Evolutionary conservation across 64 coral and sea anemone species (phyloP), one percentile per base, ranked within the genome.

Genomic region (Exaiptasia diaphana): DNA sequence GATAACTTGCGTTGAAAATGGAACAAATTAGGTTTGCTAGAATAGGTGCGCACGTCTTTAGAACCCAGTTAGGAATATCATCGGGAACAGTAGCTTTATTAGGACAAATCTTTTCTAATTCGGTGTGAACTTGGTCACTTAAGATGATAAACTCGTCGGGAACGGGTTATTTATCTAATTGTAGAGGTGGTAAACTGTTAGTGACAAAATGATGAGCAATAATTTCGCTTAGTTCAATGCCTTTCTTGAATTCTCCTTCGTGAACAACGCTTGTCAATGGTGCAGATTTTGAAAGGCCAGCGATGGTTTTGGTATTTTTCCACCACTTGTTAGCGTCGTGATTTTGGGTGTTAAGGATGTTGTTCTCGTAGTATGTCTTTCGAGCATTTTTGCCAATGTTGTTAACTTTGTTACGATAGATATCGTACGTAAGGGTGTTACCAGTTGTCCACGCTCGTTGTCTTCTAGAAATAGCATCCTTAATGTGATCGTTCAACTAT

Each of bases 41-140:
- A 20, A 68, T 33, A 4, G 79, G 44, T 11, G 63, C 62, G 26
- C 23, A 33, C 24, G 31, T 52, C 18, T 38, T 50, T 33, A 71
- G 41, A 24, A 71, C 15, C 77, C 77, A 80, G 15, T 80, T 80
- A 24, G 63, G 64, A n/a, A 82, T 43, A 13, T 49, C 24, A 60
- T 79, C 76, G 36, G 50, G 76, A 57, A 15, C 53, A 35, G 32
- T 57, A 12, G 76, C 25, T 58, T 79, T 59, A 1, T 79, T 25
- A 26, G 38, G 4, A 60, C 42, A 60, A 10, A 59, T 59, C 22
- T 21, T 59, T 10, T 27, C 14, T 21, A 59, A 10, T 21, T 21
- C 14, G 8, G 24, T 17, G 4, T 59, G 2, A 13, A 59, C n/a
- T 8, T 3, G 14, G 15, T 23, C 55, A 24, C 6, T 6, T 59